Evolutionary conservation across 2,797 vertebrate genomes (phyloP), one percentile per base, ranked within the genome.

Genomic region (Melanotaenia nigrans): DNA sequence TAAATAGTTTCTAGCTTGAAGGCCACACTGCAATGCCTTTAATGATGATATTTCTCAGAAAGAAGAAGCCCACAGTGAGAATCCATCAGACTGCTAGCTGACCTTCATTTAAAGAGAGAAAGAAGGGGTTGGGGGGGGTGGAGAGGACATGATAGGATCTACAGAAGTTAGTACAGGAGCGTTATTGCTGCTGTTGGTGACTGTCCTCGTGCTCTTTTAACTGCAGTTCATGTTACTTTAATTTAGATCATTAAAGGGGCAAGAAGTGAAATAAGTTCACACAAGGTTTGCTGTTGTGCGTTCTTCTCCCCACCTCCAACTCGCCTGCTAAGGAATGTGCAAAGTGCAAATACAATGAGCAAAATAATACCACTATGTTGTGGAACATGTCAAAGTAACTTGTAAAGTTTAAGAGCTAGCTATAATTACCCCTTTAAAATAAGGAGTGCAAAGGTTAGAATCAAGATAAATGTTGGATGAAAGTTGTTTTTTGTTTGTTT

Each of bases 41-140:
- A 90, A 89, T 84, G 79, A 70, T 55, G 36, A 71, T 72, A 76
- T 85, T 84, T 85, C 61, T 83, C 49, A 78, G 72, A 85, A 65
- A 79, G 61, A 65, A 47, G 73, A 61, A 62, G 69, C 68, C 62
- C 25, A 56, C 60, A 73, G 77, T 66, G 61, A 81, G 68, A 32
- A 84, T 78, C 42, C 74, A 83, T 84, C 82, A 81, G 42, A 78
- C 71, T 63, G 60, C 49, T 24, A 63, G 65, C 64, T 85, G 85
- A 82, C 87, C 81, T 89, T 88, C 72, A 77, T 66, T 77, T 78
- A 81, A 78, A 73, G 61, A 64, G 30, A 65, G 65, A 8, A 62
- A 57, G 30, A 22, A 11, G 32, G 32, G 32, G 6, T 6, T 8
- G 32, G 47, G 12, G 40, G 12, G 40, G 40, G 16, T 2, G 47